Evolutionary conservation across 2,888 invertebrate species (phyloP).

Genomic region (Leptopilina myrica): DNA sequence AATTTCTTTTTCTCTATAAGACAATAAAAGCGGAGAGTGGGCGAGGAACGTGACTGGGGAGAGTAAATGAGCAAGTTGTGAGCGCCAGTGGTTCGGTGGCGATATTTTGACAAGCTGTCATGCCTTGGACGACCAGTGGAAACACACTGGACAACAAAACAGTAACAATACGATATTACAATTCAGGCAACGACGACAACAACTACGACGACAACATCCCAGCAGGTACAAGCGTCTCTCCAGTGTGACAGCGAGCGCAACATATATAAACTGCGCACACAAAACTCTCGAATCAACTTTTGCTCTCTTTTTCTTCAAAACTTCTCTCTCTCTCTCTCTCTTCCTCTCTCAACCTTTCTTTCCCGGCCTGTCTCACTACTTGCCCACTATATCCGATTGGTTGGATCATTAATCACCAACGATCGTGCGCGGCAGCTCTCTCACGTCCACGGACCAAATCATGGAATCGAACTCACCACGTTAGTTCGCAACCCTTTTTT

Average conservation of each 20-base stretch:
- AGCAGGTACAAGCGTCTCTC: conserved; percentile 64
- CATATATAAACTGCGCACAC: conserved; percentile 65
- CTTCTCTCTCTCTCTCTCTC: conserved; percentile 48
- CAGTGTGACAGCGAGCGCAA: conserved; percentile 67
- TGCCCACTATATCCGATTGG: conserved; percentile 67
- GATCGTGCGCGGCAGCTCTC: conserved; percentile 66
- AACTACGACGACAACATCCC: conserved; percentile 63
- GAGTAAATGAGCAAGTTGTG: background rate
- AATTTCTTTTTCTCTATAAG: no score
- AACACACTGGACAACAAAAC: conserved; percentile 65
- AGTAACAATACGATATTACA: conserved; percentile 72
- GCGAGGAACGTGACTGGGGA: background rate
- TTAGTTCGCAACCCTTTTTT: conserved; percentile 14
- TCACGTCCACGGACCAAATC: conserved; percentile 55
- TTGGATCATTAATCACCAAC: conserved; percentile 70
- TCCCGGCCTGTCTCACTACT: conserved; percentile 47
- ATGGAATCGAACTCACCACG: conserved; percentile 61
- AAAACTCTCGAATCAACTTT: conserved; percentile 50
- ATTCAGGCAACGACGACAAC: conserved; percentile 62
- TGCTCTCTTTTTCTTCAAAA: conserved; percentile 23
- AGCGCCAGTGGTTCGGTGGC: conserved; percentile 60
- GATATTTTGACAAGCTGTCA: conserved; percentile 73
- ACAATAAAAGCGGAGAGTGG: background rate
- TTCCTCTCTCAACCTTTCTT: conserved; percentile 36
- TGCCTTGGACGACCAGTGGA: conserved; percentile 59